phyloP scores from a whole-genome alignment of 2,888 invertebrate species.

The Acronicta leporina region DNA sequence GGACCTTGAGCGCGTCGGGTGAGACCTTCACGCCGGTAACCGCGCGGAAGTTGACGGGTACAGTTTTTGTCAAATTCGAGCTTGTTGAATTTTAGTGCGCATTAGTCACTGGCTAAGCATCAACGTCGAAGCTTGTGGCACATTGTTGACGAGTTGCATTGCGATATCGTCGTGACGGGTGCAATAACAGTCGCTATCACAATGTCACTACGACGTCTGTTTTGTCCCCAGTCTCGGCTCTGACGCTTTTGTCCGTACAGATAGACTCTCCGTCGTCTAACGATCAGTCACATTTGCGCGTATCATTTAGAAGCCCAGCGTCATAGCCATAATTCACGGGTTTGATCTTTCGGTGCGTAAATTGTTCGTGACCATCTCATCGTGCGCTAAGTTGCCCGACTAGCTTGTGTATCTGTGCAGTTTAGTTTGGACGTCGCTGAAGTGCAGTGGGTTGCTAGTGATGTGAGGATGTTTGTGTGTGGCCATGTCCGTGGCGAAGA shows the following conservation, averaged over 20 bases:
- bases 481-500: conserved; percentile 92
- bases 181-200: conserved; percentile 85
- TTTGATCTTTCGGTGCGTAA: conserved; percentile 61
- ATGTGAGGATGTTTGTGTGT: conserved; percentile 86
- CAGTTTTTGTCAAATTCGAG: conserved; percentile 86
- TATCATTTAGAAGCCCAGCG: conserved; percentile 64
- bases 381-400: conserved; percentile 56
- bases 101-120: conserved; percentile 84
- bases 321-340: conserved; percentile 63
- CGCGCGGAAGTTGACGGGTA: conserved; percentile 87
- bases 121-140: conserved; percentile 73
- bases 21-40: conserved; percentile 88
- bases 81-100: conserved; percentile 84
- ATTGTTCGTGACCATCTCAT: conserved; percentile 66
- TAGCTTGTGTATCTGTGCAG: conserved; percentile 66
- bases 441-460: conserved; percentile 79
- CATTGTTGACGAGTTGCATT: conserved; percentile 77
- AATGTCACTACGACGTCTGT: conserved; percentile 83
- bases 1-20: conserved; percentile 86
- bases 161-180: conserved; percentile 76
- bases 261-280: conserved; percentile 57
- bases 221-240: conserved; percentile 72
- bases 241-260: conserved; percentile 69
- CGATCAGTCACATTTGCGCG: conserved; percentile 62
- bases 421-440: conserved; percentile 57